Base-by-base conservation (phyloP, 2,888 invertebrate genomes). In the Heteromurus nitidus region DNA sequence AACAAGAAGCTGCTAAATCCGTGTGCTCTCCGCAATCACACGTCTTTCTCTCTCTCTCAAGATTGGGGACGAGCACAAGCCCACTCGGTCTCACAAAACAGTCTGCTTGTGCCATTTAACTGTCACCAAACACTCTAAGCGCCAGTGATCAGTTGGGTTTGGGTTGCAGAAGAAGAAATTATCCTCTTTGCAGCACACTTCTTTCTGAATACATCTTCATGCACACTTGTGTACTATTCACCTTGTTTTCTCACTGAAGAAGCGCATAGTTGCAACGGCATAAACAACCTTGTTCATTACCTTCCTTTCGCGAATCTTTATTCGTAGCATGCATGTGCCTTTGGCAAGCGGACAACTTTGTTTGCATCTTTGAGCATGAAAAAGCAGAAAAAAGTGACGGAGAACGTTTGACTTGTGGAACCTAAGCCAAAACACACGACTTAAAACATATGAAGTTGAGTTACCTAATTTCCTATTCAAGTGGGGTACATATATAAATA, bases 271-370 rank as follows among this genome's bases (percentile, higher is more conserved):
- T 36, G 36, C 36, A 36, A 36, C 36, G 26, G 26, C 55, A 53
- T 53, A 53, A 3, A 3, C 22, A 53, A 24, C 9, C 55, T 55
- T 1, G 26, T n/a, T 55, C 13, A 72, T 72, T 72, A 72, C 70
- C 70, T 60, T 72, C 44, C 64, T 74, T 26, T 31, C 36, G 16
- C 13, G 44, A 65, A 42, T 7, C 55, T 55, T 11, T 18, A 55
- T n/a, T 55, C 24, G 22, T 24, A 60, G 28, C 31, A 62, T 50
- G 55, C 11, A 62, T 22, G 24, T 55, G 68, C 18, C 22, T 30
- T 65, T 75, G 75, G 75, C 75, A 75, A n/a, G 42, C 42, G 42
- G 65, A 75, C 75, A 75, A 75, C 22, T 67, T 55, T 75, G 55
- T 24, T 75, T 64, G 75, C 75, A 75, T 75, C 75, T 42, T 28